Base-by-base conservation (phyloP, 2,888 invertebrate species). In the Diarsia rubi region DNA sequence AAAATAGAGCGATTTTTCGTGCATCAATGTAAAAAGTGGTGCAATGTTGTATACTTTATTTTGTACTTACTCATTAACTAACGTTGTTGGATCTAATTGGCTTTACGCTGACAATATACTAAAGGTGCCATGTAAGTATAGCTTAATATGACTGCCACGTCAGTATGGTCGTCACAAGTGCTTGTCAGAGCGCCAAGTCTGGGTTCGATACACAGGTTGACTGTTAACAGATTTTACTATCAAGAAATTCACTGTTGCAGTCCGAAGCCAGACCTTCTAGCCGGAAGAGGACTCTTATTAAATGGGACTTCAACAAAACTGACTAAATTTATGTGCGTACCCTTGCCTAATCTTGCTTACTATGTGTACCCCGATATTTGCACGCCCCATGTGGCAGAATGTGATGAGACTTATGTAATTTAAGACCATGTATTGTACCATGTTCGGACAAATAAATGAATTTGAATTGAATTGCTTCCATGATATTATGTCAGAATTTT, bases 1-100 rank as follows among this genome's bases (percentile, higher is more conserved):
- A 62, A 45, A 52, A 45, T 72, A 8, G 14, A 47, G 52, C 4
- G 3, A 14, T 45, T 54, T 63, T 62, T 62, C 31, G 12, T 75
- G 45, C 31, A 31, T 52, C 19, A 45, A 60, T 77, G 0, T 57
- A 6, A 44, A 31, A 42, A 69, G 42, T 42, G 5, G 37, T 60
- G 37, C 1, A 5, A 5, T 21, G 37, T n/a, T 60, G 11, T 60
- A 37, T 31, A 11, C 3, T 60, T 37, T 37, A 6, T 62, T 60
- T 42, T 42, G 1, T 37, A n/a, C 6, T 60, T 14, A 37, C 21
- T 27, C 21, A 21, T 11, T 21, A 59, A 24, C 2, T 27, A 16
- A 27, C 3, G 27, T 57, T 57, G 8, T 16, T 57, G 54, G 0
- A 16, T 0, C 6, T 24, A 27, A 0, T 27, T 27, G 16, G 4